Percentiles rank a stretch among this genome's conserved stretches.
These are phyloP conservation scores for Megaustenia siamemsis DNA, from an alignment of 2,888 invertebrate species.

Conservation along the genomic window DNA sequence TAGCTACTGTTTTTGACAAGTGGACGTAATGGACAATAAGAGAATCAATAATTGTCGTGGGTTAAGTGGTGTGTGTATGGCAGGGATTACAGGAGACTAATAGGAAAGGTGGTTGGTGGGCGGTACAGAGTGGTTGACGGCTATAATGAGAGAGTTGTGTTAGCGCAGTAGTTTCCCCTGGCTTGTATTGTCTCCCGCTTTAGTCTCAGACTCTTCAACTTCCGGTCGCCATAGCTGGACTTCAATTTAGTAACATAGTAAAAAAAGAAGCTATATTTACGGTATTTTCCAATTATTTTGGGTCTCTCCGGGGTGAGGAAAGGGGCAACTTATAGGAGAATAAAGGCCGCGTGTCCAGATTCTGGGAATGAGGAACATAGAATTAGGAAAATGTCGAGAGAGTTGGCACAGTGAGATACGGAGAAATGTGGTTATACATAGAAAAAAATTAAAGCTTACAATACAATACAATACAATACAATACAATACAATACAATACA, in stretches of 20 bases:
- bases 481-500: too few relatives aligned
- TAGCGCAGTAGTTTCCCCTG: constrained; percentile 34
- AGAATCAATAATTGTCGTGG: not conserved
- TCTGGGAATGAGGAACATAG: too few relatives aligned
- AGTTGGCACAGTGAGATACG: not conserved
- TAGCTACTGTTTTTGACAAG: too few relatives aligned
- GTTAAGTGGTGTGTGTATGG: not conserved
- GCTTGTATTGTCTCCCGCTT: constrained; percentile 41
- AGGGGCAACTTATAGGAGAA: too few relatives aligned
- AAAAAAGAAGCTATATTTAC: too few relatives aligned
- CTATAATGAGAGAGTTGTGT: constrained; percentile 45
- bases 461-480: too few relatives aligned
- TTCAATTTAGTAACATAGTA: constrained; percentile 14
- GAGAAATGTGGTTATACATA: not conserved
- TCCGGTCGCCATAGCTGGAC: constrained; percentile 34
- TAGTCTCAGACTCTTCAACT: constrained; percentile 33
- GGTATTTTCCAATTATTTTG: too few relatives aligned
- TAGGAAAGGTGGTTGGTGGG: not conserved
- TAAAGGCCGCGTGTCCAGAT: too few relatives aligned
- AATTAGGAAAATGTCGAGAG: too few relatives aligned
- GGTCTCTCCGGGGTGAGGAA: too few relatives aligned
- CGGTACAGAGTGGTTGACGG: not conserved
- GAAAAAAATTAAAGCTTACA: too few relatives aligned
- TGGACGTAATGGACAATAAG: not conserved
- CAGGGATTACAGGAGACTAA: not conserved